Percentiles rank a stretch among this genome's conserved stretches.
These are phyloP conservation scores for Molanna angustata DNA, from an alignment of 2,888 invertebrate genomes.

Conservation along the genomic window DNA sequence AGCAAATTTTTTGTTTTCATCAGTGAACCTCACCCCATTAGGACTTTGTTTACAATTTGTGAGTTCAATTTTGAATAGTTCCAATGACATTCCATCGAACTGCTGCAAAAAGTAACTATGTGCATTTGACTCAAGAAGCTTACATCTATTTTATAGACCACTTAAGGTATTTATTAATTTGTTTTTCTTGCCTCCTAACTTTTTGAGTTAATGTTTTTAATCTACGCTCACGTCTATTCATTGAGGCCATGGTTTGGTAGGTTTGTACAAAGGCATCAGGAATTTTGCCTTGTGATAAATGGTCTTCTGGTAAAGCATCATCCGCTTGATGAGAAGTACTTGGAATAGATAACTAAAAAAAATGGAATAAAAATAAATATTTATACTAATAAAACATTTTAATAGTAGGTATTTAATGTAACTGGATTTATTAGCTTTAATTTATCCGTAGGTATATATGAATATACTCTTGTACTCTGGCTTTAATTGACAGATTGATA, in stretches of 20 bases:
- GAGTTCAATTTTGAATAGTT: constrained; percentile 3
- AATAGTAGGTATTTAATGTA: too few relatives aligned
- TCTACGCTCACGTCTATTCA: constrained; percentile 3
- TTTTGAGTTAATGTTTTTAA: constrained; percentile 3
- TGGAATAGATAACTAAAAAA: not conserved
- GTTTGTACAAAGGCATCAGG: constrained; percentile 4
- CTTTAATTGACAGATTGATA: too few relatives aligned
- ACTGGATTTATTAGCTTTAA: too few relatives aligned
- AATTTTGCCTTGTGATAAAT: not conserved
- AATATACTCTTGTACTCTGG: too few relatives aligned
- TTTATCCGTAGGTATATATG: too few relatives aligned
- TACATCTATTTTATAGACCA: not conserved
- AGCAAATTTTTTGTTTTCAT: not conserved
- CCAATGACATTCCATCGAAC: constrained; percentile 2
- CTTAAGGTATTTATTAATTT: constrained; percentile 1
- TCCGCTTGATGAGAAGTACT: constrained; percentile 2
- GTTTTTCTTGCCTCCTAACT: constrained; percentile 1
- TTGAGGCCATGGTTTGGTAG: constrained; percentile 1
- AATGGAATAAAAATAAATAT: constrained; percentile 3
- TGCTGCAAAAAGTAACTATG: not conserved
- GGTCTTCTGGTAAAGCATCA: constrained; percentile 1
- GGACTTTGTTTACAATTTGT: not conserved
- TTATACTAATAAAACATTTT: too few relatives aligned
- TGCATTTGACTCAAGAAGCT: constrained; percentile 3
- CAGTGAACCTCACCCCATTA: constrained; percentile 1